phyloP scores from a whole-genome alignment of 2,888 invertebrate genomes.

The Marasmarcha lunaedactyla region DNA sequence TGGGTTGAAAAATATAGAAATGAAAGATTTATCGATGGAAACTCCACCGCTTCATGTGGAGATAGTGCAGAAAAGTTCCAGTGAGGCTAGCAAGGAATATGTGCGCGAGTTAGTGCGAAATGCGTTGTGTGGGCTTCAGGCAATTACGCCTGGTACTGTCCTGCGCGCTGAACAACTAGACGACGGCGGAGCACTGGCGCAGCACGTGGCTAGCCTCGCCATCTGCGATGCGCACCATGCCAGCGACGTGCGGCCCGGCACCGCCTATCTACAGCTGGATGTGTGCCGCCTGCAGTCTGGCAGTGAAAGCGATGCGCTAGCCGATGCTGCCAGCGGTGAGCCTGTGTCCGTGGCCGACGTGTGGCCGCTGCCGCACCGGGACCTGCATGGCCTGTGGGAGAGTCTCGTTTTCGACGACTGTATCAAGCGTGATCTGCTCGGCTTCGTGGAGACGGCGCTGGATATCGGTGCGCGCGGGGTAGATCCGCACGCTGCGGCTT shows the following conservation, averaged over 20 bases:
- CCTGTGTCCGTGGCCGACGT: conserved; percentile 76
- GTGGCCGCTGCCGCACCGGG: conserved; percentile 83
- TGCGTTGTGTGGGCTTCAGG: background rate
- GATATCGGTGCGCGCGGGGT: conserved; percentile 85
- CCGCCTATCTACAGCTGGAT: conserved; percentile 31
- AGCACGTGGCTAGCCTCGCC: conserved; percentile 39
- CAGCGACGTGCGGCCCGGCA: conserved; percentile 26
- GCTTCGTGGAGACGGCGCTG: conserved; percentile 87
- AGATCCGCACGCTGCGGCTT: conserved; percentile 85
- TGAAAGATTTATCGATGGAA: background rate
- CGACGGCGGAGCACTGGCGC: conserved; percentile 19
- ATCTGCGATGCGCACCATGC: conserved; percentile 46
- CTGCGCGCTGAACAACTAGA: background rate
- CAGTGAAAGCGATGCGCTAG: conserved; percentile 45
- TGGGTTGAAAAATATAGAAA: too few relatives aligned
- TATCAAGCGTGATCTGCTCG: conserved; percentile 65
- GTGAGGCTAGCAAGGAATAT: background rate
- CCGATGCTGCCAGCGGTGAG: conserved; percentile 57
- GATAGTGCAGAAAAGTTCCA: background rate
- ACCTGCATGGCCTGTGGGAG: conserved; percentile 91
- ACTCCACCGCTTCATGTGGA: background rate
- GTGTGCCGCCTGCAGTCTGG: conserved; percentile 40
- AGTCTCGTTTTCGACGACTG: conserved; percentile 72
- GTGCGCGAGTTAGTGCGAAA: background rate
- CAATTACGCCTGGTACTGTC: background rate